These are phyloP conservation scores for Athripsodes cinereus DNA, from an alignment of 2,888 invertebrate species.

Conservation along the genomic window DNA sequence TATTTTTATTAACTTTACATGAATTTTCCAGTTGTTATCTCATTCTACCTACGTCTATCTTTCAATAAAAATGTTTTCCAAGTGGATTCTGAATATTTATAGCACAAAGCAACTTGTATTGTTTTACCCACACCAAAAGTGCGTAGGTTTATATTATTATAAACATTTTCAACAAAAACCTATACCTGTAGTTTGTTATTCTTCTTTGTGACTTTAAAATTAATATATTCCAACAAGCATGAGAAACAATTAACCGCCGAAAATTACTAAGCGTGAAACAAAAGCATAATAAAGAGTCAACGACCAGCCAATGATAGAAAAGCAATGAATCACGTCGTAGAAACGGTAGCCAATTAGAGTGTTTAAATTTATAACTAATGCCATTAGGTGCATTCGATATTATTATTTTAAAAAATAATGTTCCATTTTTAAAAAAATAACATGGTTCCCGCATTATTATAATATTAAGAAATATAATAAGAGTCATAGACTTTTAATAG, in stretches of 20 bases:
- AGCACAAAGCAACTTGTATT: too few species aligned
- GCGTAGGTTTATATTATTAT: too few species aligned
- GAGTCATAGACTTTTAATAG: too few species aligned
- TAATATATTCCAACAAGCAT: neutral
- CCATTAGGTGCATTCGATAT: neutral
- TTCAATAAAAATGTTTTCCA: too few species aligned
- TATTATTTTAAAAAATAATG: neutral
- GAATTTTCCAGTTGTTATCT: too few species aligned
- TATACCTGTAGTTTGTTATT: neutral
- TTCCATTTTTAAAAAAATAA: neutral
- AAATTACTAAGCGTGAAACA: slow-evolving; percentile 1
- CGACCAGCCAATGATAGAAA: slow-evolving; percentile 1
- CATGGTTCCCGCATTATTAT: neutral
- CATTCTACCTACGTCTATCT: too few species aligned
- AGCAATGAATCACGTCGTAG: slow-evolving; percentile 3
- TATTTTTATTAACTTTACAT: too few species aligned
- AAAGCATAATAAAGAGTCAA: neutral
- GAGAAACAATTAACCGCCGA: slow-evolving; percentile 2
- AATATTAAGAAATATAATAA: too few species aligned
- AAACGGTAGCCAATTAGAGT: slow-evolving; percentile 5
- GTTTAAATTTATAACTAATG: neutral
- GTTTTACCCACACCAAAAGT: too few species aligned
- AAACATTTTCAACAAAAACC: too few species aligned
- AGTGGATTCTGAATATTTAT: too few species aligned
- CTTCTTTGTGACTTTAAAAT: neutral